phyloP scores from a whole-genome alignment of 2,888 invertebrate genomes.

The Copidosoma aretas region DNA sequence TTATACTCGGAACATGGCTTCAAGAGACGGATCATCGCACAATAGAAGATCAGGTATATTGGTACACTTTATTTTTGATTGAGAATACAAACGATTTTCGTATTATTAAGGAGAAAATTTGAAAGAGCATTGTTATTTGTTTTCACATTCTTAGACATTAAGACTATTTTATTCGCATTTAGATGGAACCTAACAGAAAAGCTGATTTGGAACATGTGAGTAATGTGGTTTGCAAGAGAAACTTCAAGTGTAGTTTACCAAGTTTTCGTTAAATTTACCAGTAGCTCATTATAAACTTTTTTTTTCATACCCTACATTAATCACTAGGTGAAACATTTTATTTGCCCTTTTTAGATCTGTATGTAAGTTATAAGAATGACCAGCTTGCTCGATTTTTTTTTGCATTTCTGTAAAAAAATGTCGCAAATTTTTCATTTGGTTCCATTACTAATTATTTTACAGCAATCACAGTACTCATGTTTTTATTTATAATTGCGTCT shows the following conservation, averaged over 20 bases:
- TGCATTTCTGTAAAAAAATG: too few relatives aligned
- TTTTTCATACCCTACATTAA: too few relatives aligned
- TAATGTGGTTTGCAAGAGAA: slow-evolving; percentile 58
- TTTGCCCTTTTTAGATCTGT: too few relatives aligned
- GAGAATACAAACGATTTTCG: background rate
- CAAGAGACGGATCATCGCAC: slow-evolving; percentile 96
- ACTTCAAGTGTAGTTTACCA: background rate
- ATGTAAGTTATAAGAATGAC: too few relatives aligned
- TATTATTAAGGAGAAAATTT: background rate
- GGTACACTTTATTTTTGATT: slow-evolving; percentile 40
- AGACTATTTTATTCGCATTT: slow-evolving; percentile 57
- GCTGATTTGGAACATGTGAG: slow-evolving; percentile 84
- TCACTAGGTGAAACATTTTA: too few relatives aligned
- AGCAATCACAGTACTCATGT: slow-evolving; percentile 4
- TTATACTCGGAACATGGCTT: slow-evolving; percentile 92
- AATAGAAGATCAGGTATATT: slow-evolving; percentile 97
- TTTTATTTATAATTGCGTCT: slow-evolving; percentile 33
- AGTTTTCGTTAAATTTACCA: background rate
- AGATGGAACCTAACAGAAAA: slow-evolving; percentile 87
- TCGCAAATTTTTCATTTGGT: too few relatives aligned
- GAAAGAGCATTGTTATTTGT: background rate
- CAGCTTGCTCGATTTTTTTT: slow-evolving; percentile 1
- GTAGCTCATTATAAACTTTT: too few relatives aligned
- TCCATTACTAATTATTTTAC: background rate
- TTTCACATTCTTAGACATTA: slow-evolving; percentile 18